phyloP scores from a whole-genome alignment of 1,140 invertebrate genomes.

The Halotydeus destructor region DNA sequence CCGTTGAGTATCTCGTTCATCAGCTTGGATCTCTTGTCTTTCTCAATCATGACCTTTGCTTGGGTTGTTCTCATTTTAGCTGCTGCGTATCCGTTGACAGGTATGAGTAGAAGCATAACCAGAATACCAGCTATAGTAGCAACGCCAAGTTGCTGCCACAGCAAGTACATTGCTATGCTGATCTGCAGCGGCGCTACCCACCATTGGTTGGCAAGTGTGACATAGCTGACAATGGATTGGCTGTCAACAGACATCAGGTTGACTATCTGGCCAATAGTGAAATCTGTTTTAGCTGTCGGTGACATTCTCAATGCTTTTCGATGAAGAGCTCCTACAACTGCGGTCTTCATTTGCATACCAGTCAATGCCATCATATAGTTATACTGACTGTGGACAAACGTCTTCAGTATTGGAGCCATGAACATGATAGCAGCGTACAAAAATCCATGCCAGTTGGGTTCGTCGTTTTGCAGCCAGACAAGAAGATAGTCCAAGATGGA shows the following conservation, averaged over 20 bases:
- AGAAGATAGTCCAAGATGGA: conserved; percentile 24
- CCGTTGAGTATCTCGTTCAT: conserved; percentile 28
- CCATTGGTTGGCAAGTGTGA: conserved; percentile 13
- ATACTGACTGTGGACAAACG: conserved; percentile 8
- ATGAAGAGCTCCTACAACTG: conserved; percentile 3
- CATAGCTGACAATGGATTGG: conserved; percentile 5
- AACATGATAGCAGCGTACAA: conserved; percentile 9
- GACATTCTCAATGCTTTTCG: conserved; percentile 13
- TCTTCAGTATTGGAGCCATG: conserved; percentile 6
- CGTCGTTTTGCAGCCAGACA: conserved; percentile 2
- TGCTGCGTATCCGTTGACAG: conserved; percentile 68
- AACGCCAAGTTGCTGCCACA: conserved; percentile 23
- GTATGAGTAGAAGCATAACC: conserved; percentile 44
- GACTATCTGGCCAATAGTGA: conserved; percentile 16
- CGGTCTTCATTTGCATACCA: conserved; percentile 8
- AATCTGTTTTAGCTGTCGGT: conserved; percentile 9
- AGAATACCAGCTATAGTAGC: conserved; percentile 22
- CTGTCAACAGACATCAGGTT: conserved; percentile 16
- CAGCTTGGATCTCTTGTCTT: conserved; percentile 27
- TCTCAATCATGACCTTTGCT: conserved; percentile 20
- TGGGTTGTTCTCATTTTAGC: conserved; percentile 42
- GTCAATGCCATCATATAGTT: conserved; percentile 5
- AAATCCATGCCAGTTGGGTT: conserved; percentile 10
- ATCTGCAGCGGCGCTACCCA: conserved; percentile 21
- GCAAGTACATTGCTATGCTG: conserved; percentile 21